Conservation (phyloP, 92 coral and sea anemone genomes). For the Heteractis magnifica region DNA sequence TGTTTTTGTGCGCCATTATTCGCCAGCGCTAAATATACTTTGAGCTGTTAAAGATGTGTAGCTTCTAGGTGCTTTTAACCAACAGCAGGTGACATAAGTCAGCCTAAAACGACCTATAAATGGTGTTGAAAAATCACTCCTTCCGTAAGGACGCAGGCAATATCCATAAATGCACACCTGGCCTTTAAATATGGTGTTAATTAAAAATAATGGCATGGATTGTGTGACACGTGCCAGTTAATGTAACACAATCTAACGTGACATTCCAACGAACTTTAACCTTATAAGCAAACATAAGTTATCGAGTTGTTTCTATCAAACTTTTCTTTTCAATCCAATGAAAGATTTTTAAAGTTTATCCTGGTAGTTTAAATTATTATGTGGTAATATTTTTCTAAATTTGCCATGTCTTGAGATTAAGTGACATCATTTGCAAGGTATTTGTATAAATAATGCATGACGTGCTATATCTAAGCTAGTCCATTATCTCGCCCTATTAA, state of each 20-base stretch:
- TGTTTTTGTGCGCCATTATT: slow-evolving; percentile 27
- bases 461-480: too few species aligned
- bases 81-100: neutral
- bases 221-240: neutral
- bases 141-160: neutral
- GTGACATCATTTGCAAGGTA: too few species aligned
- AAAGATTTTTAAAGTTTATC: too few species aligned
- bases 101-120: neutral
- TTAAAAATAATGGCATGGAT: neutral
- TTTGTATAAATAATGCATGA: too few species aligned
- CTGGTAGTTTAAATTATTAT: too few species aligned
- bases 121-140: slow-evolving; percentile 1
- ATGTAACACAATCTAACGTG: neutral
- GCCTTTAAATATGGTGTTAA: neutral
- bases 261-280: neutral
- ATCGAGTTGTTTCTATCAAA: too few species aligned
- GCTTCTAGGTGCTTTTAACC: neutral
- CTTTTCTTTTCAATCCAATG: too few species aligned
- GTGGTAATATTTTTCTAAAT: too few species aligned
- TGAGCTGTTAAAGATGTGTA: slow-evolving; percentile 1
- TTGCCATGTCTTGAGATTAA: too few species aligned
- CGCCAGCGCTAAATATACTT: neutral
- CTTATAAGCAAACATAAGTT: too few species aligned
- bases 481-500: too few species aligned
- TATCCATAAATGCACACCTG: neutral